phyloP scores from a whole-genome alignment of 2,888 invertebrate genomes.

The Eustalomyia histrio region DNA sequence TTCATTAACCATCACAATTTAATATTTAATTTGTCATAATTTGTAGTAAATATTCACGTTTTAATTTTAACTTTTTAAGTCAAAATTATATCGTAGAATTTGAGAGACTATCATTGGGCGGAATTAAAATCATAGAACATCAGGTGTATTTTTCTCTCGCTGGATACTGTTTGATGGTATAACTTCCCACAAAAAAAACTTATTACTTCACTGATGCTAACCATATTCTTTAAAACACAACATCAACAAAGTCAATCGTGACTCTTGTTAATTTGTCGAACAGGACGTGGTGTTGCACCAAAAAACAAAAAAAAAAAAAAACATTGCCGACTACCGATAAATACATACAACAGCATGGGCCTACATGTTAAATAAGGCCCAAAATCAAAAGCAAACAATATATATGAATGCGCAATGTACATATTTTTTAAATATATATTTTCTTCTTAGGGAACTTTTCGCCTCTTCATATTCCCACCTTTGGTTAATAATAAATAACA shows the following conservation, averaged over 20 bases:
- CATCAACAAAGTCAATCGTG: constrained; percentile 5
- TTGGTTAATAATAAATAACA: neutral
- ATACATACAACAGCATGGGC: neutral
- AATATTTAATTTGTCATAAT: too few species aligned
- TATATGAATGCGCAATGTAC: too few species aligned
- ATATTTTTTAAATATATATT: too few species aligned
- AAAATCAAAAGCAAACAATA: neutral
- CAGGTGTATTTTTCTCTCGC: too few species aligned
- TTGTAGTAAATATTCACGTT: too few species aligned
- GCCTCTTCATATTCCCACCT: neutral
- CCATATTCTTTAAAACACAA: neutral
- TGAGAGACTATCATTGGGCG: too few species aligned
- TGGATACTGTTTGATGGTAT: neutral
- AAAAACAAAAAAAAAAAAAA: neutral
- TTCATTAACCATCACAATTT: too few species aligned
- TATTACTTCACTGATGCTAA: neutral
- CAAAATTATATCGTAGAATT: too few species aligned
- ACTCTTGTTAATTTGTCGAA: constrained; percentile 33
- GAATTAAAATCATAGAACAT: too few species aligned
- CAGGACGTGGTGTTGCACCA: constrained; percentile 26
- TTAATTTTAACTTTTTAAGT: too few species aligned
- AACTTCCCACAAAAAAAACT: neutral
- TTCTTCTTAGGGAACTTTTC: neutral
- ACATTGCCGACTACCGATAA: neutral
- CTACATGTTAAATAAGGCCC: neutral